phyloP scores from a whole-genome alignment of 2,888 invertebrate genomes.

The Toxonevra muliebris region DNA sequence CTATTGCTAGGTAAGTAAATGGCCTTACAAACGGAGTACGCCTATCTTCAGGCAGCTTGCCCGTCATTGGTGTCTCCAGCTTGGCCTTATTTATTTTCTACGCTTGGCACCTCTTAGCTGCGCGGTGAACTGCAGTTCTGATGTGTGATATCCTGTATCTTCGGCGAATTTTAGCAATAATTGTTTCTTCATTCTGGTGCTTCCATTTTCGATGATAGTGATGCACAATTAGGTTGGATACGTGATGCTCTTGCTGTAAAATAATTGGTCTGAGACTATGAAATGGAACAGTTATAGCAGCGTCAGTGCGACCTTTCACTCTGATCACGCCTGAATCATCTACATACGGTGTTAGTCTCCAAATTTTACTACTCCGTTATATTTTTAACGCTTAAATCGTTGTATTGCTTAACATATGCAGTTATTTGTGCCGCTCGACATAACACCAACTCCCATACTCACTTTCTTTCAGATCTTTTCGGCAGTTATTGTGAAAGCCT shows the following conservation, averaged over 20 bases:
- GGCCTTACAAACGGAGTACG: slow-evolving; percentile 8
- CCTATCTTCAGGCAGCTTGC: slow-evolving; percentile 1
- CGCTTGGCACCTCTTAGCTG: background rate
- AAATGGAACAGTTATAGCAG: background rate
- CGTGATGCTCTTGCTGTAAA: background rate
- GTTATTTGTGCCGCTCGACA: too few species aligned
- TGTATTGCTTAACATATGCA: slow-evolving; percentile 19
- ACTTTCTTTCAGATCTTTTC: background rate
- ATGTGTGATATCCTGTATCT: background rate
- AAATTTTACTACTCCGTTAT: background rate
- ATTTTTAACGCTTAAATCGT: background rate
- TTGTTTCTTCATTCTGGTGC: slow-evolving; percentile 5
- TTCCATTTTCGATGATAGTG: background rate
- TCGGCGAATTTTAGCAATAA: slow-evolving; percentile 15
- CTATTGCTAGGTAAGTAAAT: slow-evolving; percentile 7
- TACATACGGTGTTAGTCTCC: too few species aligned
- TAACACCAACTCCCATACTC: background rate
- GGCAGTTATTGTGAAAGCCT: slow-evolving; percentile 6
- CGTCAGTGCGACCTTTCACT: slow-evolving; percentile 15
- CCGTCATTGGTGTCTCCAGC: background rate
- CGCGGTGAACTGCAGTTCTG: background rate
- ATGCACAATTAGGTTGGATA: slow-evolving; percentile 2
- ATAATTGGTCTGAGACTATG: background rate
- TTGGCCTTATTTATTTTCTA: background rate
- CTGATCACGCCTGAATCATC: background rate